A percentile compares a stretch with the other conserved stretches of the same genome.
Conservation (phyloP, 2,113 vertebrate species). For the Pangasianodon gigas region DNA sequence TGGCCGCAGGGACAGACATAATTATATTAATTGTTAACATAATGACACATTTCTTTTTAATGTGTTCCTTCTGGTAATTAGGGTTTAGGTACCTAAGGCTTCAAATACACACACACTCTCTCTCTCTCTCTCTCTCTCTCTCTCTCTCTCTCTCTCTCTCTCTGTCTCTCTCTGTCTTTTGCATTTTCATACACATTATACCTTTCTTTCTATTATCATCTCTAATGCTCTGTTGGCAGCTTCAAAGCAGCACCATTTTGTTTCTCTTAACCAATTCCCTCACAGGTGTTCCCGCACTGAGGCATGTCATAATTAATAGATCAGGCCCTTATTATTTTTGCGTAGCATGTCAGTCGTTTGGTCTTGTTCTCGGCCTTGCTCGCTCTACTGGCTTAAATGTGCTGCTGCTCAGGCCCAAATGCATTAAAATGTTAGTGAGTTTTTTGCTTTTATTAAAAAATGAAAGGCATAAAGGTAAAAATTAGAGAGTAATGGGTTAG, state of each 20-base stretch:
- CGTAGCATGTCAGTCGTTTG: not conserved
- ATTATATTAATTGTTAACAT: constrained; percentile 80
- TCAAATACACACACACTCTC: constrained; percentile 47
- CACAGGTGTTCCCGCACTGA: constrained; percentile 58
- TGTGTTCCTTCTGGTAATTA: constrained; percentile 74
- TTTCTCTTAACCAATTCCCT: constrained; percentile 57
- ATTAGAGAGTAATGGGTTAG: not conserved
- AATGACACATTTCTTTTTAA: constrained; percentile 77
- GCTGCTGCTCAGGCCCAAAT: not conserved
- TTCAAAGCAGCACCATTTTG: constrained; percentile 62
- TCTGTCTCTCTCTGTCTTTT: constrained; percentile 32
- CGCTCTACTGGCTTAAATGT: not conserved
- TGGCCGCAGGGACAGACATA: constrained; percentile 65
- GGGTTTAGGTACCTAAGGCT: constrained; percentile 62
- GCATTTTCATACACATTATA: constrained; percentile 61
- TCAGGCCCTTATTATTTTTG: constrained; percentile 59
- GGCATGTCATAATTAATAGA: constrained; percentile 62
- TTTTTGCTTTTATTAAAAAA: constrained; percentile 36
- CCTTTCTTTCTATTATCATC: constrained; percentile 58
- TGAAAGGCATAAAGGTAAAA: constrained; percentile 13
- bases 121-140: not conserved
- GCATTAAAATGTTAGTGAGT: constrained; percentile 37
- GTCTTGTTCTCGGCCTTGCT: not conserved
- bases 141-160: constrained; percentile 16
- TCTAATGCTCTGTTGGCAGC: constrained; percentile 47